Evolutionary conservation across 2,888 invertebrate species (phyloP), one percentile per base, ranked within the genome.

Genomic region (Linyphia triangularis): DNA sequence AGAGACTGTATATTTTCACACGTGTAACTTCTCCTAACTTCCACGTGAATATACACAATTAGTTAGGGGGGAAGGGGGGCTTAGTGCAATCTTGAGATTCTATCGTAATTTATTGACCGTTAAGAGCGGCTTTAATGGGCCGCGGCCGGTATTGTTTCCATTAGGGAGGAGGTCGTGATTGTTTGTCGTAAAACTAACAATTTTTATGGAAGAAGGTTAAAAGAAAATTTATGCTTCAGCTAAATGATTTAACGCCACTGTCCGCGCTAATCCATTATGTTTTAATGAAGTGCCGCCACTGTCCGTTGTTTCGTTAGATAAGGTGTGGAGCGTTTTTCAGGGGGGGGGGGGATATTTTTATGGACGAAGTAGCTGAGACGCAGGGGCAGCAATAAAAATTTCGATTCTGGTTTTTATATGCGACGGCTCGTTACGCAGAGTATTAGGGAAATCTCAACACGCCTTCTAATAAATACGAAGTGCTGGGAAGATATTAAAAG

Each of bases 21-120:
- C 0, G 51, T 51, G 51, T 51, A 13, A 51, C n/a, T 51, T 51
- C 7, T 5, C 63, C 9, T 30, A 65, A 51, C 61, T 82, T 72
- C 40, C 61, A 72, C 69, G 40, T 72, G 82, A 61, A 82, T 82
- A 72, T 82, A 43, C 70, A 63, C 70, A 82, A 61, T 82, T 59
- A 70, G 63, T 61, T 69, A 51, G 26, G 10, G 61, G 51, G 51
- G 51, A 51, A 9, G 33, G 33, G 33, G 33, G 33, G 33, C 33
- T 61, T 43, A 24, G 30, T 26, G 28, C 67, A 75, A 84, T 84
- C 84, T 84, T 37, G 30, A 51, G 28, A 67, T 67, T 63, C 65
- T 43, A 84, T 84, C 84, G 67, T 84, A 84, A 84, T 84, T 84
- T 84, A 84, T 75, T 84, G 84, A 84, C 84, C 75, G 67, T 84